Percentiles rank a stretch among this genome's conserved stretches.
These are phyloP conservation scores for Plectus sambesii DNA, from an alignment of 1,140 invertebrate genomes.

Conservation along the genomic window DNA sequence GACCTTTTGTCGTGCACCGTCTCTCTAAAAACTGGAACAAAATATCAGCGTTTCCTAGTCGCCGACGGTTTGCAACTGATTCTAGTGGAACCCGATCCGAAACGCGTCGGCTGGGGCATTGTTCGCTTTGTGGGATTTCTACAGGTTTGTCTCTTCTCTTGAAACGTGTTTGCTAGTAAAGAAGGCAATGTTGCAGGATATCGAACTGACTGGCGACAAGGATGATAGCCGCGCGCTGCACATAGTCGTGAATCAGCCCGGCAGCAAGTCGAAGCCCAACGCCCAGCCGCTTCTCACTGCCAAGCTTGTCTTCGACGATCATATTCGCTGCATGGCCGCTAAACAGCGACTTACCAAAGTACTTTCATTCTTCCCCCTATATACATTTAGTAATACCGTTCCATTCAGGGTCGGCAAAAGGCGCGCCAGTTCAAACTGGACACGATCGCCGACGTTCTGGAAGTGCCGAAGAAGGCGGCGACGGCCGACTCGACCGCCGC, in stretches of 20 bases:
- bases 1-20: slow-evolving; percentile 92
- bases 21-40: slow-evolving; percentile 68
- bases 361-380: slow-evolving; percentile 20
- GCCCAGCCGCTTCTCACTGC: slow-evolving; percentile 65
- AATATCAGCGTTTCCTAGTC: slow-evolving; percentile 75
- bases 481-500: slow-evolving; percentile 10
- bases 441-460: slow-evolving; percentile 77
- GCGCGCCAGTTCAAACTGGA: slow-evolving; percentile 90
- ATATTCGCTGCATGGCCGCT: slow-evolving; percentile 75
- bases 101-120: slow-evolving; percentile 84
- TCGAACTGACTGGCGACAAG: slow-evolving; percentile 71
- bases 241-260: slow-evolving; percentile 73
- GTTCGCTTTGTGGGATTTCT: slow-evolving; percentile 72
- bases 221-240: slow-evolving; percentile 90
- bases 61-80: slow-evolving; percentile 88
- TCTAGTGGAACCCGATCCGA: slow-evolving; percentile 84
- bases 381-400: slow-evolving; percentile 8
- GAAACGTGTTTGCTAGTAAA: slow-evolving; percentile 6
- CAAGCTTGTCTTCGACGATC: slow-evolving; percentile 94
- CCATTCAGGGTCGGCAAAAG: slow-evolving; percentile 64
- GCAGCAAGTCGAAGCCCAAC: slow-evolving; percentile 34
- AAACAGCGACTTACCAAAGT: slow-evolving; percentile 68
- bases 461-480: slow-evolving; percentile 55
- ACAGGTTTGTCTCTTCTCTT: slow-evolving; percentile 48
- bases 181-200: slow-evolving; percentile 50